phyloP scores from a whole-genome alignment of 2,888 invertebrate genomes.

The Baronia brevicornis region DNA sequence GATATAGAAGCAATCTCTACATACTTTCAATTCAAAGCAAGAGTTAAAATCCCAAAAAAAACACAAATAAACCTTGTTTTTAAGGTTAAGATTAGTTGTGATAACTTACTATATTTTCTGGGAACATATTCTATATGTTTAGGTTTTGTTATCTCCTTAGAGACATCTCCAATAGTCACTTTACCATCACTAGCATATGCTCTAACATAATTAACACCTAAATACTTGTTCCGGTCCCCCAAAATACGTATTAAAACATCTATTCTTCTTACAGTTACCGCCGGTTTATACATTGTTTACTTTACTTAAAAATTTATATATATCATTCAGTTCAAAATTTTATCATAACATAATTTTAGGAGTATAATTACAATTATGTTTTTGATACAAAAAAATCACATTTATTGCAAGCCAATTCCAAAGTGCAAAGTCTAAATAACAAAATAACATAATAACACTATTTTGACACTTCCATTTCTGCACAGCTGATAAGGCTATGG shows the following conservation, averaged over 20 bases:
- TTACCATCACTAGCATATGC: slow-evolving; percentile 66
- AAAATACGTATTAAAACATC: slow-evolving; percentile 71
- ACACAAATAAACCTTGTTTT: neutral
- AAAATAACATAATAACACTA: slow-evolving; percentile 25
- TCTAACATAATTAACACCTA: slow-evolving; percentile 53
- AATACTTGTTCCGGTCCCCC: slow-evolving; percentile 48
- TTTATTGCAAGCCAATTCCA: slow-evolving; percentile 28
- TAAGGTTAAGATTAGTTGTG: slow-evolving; percentile 20
- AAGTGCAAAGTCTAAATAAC: slow-evolving; percentile 57
- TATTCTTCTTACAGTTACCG: slow-evolving; percentile 57
- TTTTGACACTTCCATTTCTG: slow-evolving; percentile 15
- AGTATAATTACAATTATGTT: slow-evolving; percentile 16
- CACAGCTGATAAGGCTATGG: slow-evolving; percentile 27
- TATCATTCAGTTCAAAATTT: slow-evolving; percentile 9
- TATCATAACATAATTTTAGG: slow-evolving; percentile 20
- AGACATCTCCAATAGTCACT: slow-evolving; percentile 85
- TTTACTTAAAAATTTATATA: slow-evolving; percentile 1
- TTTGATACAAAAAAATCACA: slow-evolving; percentile 28
- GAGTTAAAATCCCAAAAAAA: neutral
- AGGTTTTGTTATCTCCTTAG: slow-evolving; percentile 75
- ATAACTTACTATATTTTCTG: slow-evolving; percentile 82
- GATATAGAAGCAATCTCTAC: too few species aligned
- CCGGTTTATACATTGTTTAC: slow-evolving; percentile 50
- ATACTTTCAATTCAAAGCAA: too few species aligned
- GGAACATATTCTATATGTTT: slow-evolving; percentile 90